Base-by-base conservation (phyloP, 2,888 invertebrate species). In the Thymelicus lineola region DNA sequence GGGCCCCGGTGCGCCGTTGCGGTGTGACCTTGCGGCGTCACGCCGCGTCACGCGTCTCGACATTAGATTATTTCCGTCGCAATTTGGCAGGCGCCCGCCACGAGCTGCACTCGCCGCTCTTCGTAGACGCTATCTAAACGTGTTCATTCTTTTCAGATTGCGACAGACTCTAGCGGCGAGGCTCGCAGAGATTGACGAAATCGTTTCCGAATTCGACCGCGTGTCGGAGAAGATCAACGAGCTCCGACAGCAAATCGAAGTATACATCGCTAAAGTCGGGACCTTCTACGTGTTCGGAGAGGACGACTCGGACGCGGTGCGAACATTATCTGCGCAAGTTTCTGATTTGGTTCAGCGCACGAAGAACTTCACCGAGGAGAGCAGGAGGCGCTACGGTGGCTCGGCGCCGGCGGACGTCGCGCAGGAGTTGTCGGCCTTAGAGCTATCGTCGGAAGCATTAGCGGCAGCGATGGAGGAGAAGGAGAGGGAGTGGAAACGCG, bases 391-490 rank as follows among this genome's bases (percentile, higher is more conserved):
- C 53, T 96, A 96, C 91, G 94, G 95, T 71, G 94, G 94, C 74
- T 91, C 95, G 75, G 95, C 96, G 77, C 96, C 98, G 72, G 96
- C 96, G 75, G 97, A 98, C 94, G 95, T 97, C 75, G 95, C 95
- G 73, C 97, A 97, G 89, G 96, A 97, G 91, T 93, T 98, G 77
- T 97, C 97, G 63, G 95, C 96, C 74, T 94, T 98, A 81, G 98
- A 98, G 89, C 90, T 98, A 76, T 94, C 97, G 68, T 95, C 97
- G 62, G 98, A 98, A 88, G 95, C 96, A 74, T 94, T 97, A 69
- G 95, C 95, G 66, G 96, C 96, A 79, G 95, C 95, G 63, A 97
- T 98, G 97, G 98, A 98, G 83, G 97, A 97, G 82, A 97, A 97
- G 87, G 96, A 97, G 82, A 95, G 97, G 85, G 97, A 98, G 86